Evolutionary conservation across 2,888 invertebrate genomes (phyloP).

Genomic region (Lacanobia oleracea): DNA sequence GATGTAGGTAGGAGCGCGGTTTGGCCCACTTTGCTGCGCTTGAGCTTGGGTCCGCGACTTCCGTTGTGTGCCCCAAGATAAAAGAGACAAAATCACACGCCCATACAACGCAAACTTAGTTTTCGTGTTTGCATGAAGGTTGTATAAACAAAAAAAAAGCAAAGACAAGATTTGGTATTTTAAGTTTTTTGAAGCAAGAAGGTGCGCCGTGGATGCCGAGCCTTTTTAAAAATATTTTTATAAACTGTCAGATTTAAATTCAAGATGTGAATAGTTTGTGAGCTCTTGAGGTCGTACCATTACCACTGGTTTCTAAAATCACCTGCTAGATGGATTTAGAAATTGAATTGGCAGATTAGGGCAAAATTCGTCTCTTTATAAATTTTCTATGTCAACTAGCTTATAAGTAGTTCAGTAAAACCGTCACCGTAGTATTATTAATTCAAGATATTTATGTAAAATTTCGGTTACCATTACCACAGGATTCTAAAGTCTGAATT

Average conservation of each 20-base stretch:
- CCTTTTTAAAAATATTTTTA: conserved; percentile 1
- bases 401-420: too few species aligned
- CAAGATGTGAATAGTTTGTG: not conserved
- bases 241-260: conserved; percentile 12
- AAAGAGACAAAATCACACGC: conserved; percentile 46
- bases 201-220: not conserved
- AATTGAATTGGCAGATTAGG: not conserved
- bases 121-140: conserved; percentile 39
- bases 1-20: conserved; percentile 72
- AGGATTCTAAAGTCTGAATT: not conserved
- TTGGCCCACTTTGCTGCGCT: conserved; percentile 78
- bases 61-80: conserved; percentile 70
- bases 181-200: conserved; percentile 15
- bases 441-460: too few species aligned
- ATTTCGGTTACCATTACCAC: not conserved
- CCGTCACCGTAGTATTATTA: too few species aligned
- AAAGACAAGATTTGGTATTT: conserved; percentile 18
- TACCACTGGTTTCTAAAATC: too few species aligned
- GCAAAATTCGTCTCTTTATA: too few species aligned
- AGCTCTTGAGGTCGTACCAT: too few species aligned
- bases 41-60: conserved; percentile 73
- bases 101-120: conserved; percentile 32
- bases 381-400: too few species aligned
- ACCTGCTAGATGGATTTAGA: not conserved
- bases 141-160: conserved; percentile 22